These are phyloP conservation scores for Pangasius macronema DNA, from an alignment of 2,797 vertebrate species.

Conservation along the genomic window DNA sequence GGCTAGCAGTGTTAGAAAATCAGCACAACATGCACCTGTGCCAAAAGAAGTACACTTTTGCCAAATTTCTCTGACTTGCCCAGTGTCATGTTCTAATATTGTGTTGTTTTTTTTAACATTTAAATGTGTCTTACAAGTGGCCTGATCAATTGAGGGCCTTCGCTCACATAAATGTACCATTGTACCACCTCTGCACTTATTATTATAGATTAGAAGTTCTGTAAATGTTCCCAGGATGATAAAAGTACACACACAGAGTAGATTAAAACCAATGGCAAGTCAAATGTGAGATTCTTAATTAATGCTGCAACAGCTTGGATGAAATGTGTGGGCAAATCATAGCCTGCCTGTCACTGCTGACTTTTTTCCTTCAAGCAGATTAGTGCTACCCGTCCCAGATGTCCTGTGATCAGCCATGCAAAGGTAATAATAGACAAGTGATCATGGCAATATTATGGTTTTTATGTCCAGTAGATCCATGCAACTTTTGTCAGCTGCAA, in stretches of 20 bases:
- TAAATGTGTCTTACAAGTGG: background rate
- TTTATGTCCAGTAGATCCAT: background rate
- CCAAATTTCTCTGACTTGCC: background rate
- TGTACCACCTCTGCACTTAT: background rate
- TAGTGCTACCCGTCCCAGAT: constrained; percentile 79
- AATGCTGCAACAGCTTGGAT: background rate
- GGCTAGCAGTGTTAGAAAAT: background rate
- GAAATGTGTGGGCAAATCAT: background rate
- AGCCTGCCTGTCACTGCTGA: background rate
- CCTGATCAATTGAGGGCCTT: background rate
- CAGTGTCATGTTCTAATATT: background rate
- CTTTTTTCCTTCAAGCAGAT: constrained; percentile 51
- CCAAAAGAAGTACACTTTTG: background rate
- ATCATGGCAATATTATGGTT: background rate
- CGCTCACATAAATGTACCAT: background rate
- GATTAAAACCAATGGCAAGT: background rate
- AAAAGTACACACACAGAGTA: background rate
- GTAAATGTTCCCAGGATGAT: background rate
- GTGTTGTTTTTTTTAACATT: background rate
- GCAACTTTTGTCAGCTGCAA: background rate
- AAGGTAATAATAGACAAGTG: constrained; percentile 58
- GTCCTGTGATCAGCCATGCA: constrained; percentile 67
- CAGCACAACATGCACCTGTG: background rate
- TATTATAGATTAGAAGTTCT: background rate
- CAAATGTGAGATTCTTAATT: background rate